A percentile compares a stretch with the other conserved stretches of the same genome.
Conservation (phyloP, 2,113 vertebrate species). For the Ophthalmolycus amberensis region DNA sequence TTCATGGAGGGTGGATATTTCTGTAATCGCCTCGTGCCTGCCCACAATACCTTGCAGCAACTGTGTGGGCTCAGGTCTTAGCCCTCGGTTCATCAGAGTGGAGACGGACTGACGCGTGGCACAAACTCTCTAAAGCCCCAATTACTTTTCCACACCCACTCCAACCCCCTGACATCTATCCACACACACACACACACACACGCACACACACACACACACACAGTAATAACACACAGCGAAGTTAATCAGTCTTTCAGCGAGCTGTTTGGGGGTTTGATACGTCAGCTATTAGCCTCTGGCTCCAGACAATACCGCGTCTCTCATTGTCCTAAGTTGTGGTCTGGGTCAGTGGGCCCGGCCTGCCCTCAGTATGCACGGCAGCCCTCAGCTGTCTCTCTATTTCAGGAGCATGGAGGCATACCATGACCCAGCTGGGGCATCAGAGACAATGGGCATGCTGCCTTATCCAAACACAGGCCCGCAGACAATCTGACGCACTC, state of each 20-base stretch:
- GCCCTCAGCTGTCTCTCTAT: slow-evolving; percentile 85
- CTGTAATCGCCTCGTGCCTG: slow-evolving; percentile 73
- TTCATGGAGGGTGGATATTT: slow-evolving; percentile 74
- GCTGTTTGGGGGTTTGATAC: slow-evolving; percentile 57
- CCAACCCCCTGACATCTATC: slow-evolving; percentile 30
- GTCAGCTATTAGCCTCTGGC: slow-evolving; percentile 73
- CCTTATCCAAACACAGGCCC: slow-evolving; percentile 83
- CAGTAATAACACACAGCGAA: slow-evolving; percentile 34
- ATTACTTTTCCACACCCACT: slow-evolving; percentile 63
- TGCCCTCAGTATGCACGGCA: slow-evolving; percentile 73
- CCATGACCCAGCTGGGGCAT: slow-evolving; percentile 77
- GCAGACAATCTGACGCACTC: slow-evolving; percentile 83
- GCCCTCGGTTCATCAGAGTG: slow-evolving; percentile 63
- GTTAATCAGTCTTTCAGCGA: slow-evolving; percentile 77
- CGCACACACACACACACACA: background rate
- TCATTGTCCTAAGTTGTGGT: slow-evolving; percentile 78
- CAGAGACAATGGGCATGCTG: slow-evolving; percentile 79
- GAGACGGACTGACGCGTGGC: slow-evolving; percentile 75
- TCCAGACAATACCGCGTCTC: slow-evolving; percentile 78
- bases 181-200: background rate
- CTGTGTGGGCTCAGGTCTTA: slow-evolving; percentile 75
- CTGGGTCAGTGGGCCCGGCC: slow-evolving; percentile 66
- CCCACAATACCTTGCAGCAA: slow-evolving; percentile 77
- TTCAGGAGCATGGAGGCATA: slow-evolving; percentile 78
- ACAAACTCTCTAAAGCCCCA: slow-evolving; percentile 75